Base-by-base conservation (phyloP, 1,140 invertebrate species). In the honey bee (Apis mellifera) region DNA sequence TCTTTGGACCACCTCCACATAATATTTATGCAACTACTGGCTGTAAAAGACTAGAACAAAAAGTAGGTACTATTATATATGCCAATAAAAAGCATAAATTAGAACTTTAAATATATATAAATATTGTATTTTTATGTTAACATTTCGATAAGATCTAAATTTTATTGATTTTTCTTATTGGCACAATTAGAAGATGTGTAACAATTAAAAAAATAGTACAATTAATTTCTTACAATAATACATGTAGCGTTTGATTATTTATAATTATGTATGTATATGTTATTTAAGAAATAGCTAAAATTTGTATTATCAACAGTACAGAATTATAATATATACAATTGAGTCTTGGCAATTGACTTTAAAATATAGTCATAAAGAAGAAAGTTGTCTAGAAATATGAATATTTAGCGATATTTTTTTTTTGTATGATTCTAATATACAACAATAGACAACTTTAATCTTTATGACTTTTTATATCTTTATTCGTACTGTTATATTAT, bases 1-100 rank as follows among this genome's bases (percentile, higher is more conserved):
- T 93, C 69, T 95, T 94, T 89, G 95, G 94, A n/a, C 94, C 95
- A n/a, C 89, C 90, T 78, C 93, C 94, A 9, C 87, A 94, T 17
- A 93, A 94, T 74, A 73, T 95, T 59, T 96, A 95, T 83, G 94
- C 95, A 32, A 95, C 94, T 83, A 93, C 94, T 55, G 96, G 95
- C 2, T 96, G 96, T 86, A 96, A 96, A 89, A 93, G 95, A 78
- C 89, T 96, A 23, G 95, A 95, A 73, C 94, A 95, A 81, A 95
- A 96, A 93, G 95, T 96, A 15, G 94, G 87, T 50, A 48, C 82
- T 82, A 84, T 89, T 54, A 73, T 90, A 42, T 90, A 87, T 71
- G 62, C 66, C 72, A 77, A 75, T 77, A 73, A 60, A 65, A 66
- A 59, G 13, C 12, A 42, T 32, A 64, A 32, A 26, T 15, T 9